These are phyloP conservation scores for Aptenodytes patagonicus DNA, from an alignment of 2,113 vertebrate genomes.

Conservation along the genomic window DNA sequence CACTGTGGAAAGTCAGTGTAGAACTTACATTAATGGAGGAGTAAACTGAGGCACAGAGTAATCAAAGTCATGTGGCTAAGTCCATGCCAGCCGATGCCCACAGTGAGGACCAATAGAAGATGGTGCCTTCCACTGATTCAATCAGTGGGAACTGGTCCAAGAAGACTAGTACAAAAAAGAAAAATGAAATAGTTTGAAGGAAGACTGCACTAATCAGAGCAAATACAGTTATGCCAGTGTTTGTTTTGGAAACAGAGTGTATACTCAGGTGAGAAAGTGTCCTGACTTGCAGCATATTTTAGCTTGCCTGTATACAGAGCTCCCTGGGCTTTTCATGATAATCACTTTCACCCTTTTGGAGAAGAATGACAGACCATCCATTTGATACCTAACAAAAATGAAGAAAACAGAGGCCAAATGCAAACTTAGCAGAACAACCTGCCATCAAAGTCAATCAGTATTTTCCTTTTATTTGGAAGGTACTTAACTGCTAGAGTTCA, in stretches of 20 bases:
- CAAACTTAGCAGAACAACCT: neutral
- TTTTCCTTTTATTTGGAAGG: neutral
- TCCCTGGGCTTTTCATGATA: neutral
- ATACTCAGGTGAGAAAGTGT: neutral
- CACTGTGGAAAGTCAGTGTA: neutral
- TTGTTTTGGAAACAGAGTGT: neutral
- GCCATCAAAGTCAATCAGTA: neutral
- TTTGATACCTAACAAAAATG: neutral
- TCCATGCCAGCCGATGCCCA: neutral
- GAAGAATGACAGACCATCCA: neutral
- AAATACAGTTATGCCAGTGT: neutral
- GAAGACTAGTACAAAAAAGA: neutral
- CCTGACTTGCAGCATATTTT: neutral
- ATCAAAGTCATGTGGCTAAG: neutral
- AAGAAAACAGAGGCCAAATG: neutral
- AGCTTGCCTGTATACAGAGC: neutral
- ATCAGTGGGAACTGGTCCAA: neutral
- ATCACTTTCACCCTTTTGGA: neutral
- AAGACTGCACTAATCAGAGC: neutral
- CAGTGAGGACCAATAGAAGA: neutral
- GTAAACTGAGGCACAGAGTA: neutral
- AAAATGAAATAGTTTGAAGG: neutral
- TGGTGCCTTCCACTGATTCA: neutral
- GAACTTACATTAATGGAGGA: neutral
- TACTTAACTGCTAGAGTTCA: neutral